Conservation (phyloP, 2,888 invertebrate genomes). For the Diarsia dahlii region DNA sequence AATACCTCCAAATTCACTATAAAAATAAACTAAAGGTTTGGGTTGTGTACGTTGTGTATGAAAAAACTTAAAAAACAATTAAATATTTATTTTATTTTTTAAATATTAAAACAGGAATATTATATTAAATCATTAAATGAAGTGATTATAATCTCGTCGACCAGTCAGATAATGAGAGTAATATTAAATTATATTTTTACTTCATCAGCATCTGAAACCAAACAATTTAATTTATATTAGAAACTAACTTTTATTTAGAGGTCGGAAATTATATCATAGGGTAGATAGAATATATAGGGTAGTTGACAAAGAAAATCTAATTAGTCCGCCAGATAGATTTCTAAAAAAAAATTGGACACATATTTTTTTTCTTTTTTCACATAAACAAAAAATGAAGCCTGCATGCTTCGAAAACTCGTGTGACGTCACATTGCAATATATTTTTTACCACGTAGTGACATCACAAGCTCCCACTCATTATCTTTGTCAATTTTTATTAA, state of each 20-base stretch:
- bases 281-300: too few relatives aligned
- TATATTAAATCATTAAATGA: not conserved
- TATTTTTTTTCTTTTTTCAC: too few relatives aligned
- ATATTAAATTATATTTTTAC: not conserved
- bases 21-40: not conserved
- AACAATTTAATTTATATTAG: not conserved
- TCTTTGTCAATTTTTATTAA: too few relatives aligned
- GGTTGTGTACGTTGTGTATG: not conserved
- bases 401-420: too few relatives aligned
- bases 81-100: not conserved
- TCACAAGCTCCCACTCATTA: too few relatives aligned
- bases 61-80: not conserved
- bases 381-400: too few relatives aligned
- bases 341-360: too few relatives aligned
- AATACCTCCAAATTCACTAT: not conserved
- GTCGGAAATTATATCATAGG: not conserved
- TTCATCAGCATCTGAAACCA: constrained; percentile 31
- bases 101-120: not conserved
- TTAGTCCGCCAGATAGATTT: too few relatives aligned
- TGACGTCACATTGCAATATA: too few relatives aligned
- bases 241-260: not conserved
- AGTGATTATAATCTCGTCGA: not conserved
- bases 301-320: too few relatives aligned
- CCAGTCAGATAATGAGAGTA: not conserved
- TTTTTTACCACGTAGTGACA: too few relatives aligned